Base-by-base conservation (phyloP, 2,113 vertebrate species). In the Macaca mulatta region DNA sequence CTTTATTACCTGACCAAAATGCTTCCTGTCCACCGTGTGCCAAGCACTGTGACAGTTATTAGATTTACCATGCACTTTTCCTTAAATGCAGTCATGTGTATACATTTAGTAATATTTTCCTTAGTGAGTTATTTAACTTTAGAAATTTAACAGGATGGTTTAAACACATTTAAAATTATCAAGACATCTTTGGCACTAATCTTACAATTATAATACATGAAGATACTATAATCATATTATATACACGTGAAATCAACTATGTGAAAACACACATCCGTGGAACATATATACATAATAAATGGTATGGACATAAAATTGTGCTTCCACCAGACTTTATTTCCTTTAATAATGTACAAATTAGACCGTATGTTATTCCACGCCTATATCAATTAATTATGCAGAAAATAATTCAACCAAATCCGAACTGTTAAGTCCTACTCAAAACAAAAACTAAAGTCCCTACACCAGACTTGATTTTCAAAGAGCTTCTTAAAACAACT, bases 401-500 rank as follows among this genome's bases (percentile, higher is more conserved):
- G 35, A 78, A 93, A 80, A 72, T 14, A 86, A 83, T 35, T 52
- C 55, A 84, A 89, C 80, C 90, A 45, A 78, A 85, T 52, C n/a
- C 13, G 10, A 90, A 92, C 55, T 27, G 32, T 32, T 57, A 23
- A 23, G 32, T 57, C 64, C 45, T n/a, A 77, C 59, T 83, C 57
- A 85, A 74, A 89, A 55, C 50, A 38, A 92, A 80, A 78, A 72
- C 64, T 25, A 67, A 81, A n/a, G 38, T 78, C 43, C 35, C 64
- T 78, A 14, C 59, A 45, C n/a, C 70, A 57, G 83, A 88, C 59
- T 48, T 35, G 70, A 93, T 82, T 93, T 93, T 61, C 45, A 61
- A 94, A 96, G 67, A 79, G 79, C 88, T 83, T 77, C 86, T 86
- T 67, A 87, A 67, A 90, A 81, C 89, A 91, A 74, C 88, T 75